Evolutionary conservation across 2,888 invertebrate genomes (phyloP).

Genomic region (Agapetus fuscipes): DNA sequence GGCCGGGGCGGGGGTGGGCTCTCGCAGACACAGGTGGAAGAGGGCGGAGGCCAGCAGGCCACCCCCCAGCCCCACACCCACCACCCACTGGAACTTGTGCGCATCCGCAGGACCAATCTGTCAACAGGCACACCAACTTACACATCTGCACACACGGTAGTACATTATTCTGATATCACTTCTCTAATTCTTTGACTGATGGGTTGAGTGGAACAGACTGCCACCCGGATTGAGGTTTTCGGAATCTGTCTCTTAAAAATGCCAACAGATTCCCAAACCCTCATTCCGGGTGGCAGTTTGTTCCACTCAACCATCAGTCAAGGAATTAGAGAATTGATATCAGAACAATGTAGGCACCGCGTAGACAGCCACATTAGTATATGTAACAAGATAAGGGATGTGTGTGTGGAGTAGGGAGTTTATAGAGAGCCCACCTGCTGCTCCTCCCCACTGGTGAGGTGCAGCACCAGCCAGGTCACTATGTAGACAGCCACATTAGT

Average conservation of each 20-base stretch:
- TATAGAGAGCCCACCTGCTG: conserved; percentile 34
- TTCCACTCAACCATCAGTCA: conserved; percentile 1
- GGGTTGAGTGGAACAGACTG: too few species aligned
- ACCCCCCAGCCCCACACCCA: conserved; percentile 56
- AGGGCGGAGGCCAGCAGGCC: conserved; percentile 55
- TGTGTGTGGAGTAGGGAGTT: too few species aligned
- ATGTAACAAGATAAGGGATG: too few species aligned
- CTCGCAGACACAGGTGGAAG: conserved; percentile 65
- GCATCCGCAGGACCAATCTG: conserved; percentile 49
- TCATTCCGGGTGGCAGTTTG: too few species aligned
- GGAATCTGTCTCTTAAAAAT: not conserved
- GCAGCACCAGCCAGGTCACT: conserved; percentile 64
- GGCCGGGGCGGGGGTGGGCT: conserved; percentile 29
- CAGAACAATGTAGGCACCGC: too few species aligned
- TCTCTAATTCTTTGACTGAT: too few species aligned
- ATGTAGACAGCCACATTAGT: too few species aligned
- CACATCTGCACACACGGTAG: too few species aligned
- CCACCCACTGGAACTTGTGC: conserved; percentile 58
- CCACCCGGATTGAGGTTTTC: not conserved
- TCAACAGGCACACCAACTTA: not conserved
- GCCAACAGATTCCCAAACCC: too few species aligned
- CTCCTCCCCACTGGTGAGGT: conserved; percentile 48
- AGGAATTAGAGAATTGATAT: too few species aligned
- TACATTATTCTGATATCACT: too few species aligned
- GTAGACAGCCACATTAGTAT: too few species aligned